These are phyloP conservation scores for Gnatocerus cornutus DNA, from an alignment of 2,888 invertebrate species.

Conservation along the genomic window DNA sequence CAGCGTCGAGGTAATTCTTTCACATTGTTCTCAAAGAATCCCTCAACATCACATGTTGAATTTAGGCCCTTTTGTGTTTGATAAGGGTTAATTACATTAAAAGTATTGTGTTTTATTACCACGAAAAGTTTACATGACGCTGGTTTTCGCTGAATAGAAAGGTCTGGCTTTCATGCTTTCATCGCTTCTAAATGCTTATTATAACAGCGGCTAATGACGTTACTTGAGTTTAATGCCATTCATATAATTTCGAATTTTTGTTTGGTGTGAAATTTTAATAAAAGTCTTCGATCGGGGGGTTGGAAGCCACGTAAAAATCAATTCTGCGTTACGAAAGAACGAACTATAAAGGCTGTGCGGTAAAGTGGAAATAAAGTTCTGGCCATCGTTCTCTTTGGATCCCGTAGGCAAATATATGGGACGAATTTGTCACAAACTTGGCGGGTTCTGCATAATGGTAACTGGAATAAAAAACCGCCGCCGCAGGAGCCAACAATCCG, in stretches of 20 bases:
- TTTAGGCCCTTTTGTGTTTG: conserved; percentile 33
- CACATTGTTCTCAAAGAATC: conserved; percentile 1
- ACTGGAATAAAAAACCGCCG: not conserved
- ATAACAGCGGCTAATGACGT: conserved; percentile 34
- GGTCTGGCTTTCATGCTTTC: conserved; percentile 34
- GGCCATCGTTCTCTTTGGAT: conserved; percentile 37
- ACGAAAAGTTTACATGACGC: conserved; percentile 33
- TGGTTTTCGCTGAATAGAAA: conserved; percentile 35
- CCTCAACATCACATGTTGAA: conserved; percentile 25
- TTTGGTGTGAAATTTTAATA: conserved; percentile 38
- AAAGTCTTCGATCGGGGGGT: conserved; percentile 19
- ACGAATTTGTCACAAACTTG: conserved; percentile 43
- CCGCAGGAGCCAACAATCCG: not conserved
- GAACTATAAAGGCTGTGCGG: conserved; percentile 40
- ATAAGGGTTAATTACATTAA: conserved; percentile 46
- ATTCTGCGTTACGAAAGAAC: conserved; percentile 40
- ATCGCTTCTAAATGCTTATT: conserved; percentile 32
- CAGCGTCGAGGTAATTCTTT: conserved; percentile 81
- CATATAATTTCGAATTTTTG: conserved; percentile 36
- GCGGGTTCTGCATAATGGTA: conserved; percentile 31
- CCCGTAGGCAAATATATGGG: conserved; percentile 38
- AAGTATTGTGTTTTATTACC: conserved; percentile 42
- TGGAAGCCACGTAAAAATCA: conserved; percentile 37
- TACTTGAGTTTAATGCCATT: conserved; percentile 33
- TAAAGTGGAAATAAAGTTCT: conserved; percentile 44